phyloP scores from a whole-genome alignment of 2,888 invertebrate species.

The Rugalucina vietnamica region DNA sequence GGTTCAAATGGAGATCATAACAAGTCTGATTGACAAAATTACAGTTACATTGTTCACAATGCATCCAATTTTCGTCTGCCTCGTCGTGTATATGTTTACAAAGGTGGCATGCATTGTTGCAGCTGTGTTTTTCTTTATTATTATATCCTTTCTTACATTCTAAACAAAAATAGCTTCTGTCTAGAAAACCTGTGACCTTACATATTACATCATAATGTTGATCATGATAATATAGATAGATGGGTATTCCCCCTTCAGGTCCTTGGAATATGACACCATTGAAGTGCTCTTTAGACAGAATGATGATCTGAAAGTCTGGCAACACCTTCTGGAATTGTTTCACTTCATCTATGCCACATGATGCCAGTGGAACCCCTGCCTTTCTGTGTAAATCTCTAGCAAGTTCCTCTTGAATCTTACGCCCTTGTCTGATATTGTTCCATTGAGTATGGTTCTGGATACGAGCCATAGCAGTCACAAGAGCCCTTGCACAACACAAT shows the following conservation, averaged over 20 bases:
- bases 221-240: constrained; percentile 7
- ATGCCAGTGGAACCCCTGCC: neutral
- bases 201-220: constrained; percentile 19
- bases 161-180: neutral
- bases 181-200: neutral
- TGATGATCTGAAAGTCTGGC: neutral
- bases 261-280: neutral
- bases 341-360: neutral
- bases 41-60: constrained; percentile 5
- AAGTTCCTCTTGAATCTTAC: neutral
- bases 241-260: neutral
- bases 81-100: neutral
- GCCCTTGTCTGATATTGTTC: neutral
- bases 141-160: neutral
- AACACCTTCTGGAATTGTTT: neutral
- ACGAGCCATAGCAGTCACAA: constrained; percentile 8
- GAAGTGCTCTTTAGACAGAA: constrained; percentile 1
- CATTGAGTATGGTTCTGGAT: neutral
- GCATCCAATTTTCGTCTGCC: constrained; percentile 18
- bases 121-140: neutral
- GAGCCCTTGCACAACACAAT: constrained; percentile 7
- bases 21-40: neutral
- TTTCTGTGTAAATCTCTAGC: neutral
- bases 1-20: constrained; percentile 6
- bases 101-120: neutral